These are phyloP conservation scores for Aporophyla lueneburgensis DNA, from an alignment of 2,888 invertebrate genomes.

Conservation along the genomic window DNA sequence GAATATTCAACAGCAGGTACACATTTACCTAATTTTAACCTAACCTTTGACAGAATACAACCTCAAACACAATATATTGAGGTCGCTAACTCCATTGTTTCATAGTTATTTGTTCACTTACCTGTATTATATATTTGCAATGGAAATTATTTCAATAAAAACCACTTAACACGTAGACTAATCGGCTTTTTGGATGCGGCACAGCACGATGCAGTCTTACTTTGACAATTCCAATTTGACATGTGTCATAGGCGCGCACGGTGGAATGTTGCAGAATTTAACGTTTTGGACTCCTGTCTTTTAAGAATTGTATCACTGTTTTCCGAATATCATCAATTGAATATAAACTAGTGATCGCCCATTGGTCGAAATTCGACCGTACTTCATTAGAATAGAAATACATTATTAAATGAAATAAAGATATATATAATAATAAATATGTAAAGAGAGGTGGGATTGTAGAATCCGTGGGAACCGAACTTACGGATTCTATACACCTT, in stretches of 20 bases:
- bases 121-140: slow-evolving; percentile 27
- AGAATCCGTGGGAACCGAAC: too few relatives aligned
- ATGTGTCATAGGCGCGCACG: slow-evolving; percentile 11
- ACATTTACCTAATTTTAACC: slow-evolving; percentile 33
- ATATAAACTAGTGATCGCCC: too few relatives aligned
- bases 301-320: slow-evolving; percentile 15
- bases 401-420: too few relatives aligned
- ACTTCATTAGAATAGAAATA: too few relatives aligned
- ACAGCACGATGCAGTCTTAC: slow-evolving; percentile 36
- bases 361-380: too few relatives aligned
- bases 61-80: slow-evolving; percentile 8
- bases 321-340: too few relatives aligned
- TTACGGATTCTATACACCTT: too few relatives aligned
- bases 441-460: too few relatives aligned
- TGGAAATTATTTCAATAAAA: slow-evolving; percentile 15
- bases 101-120: slow-evolving; percentile 21
- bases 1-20: slow-evolving; percentile 4
- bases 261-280: not conserved
- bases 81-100: not conserved
- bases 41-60: slow-evolving; percentile 35
- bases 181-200: slow-evolving; percentile 42
- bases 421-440: too few relatives aligned
- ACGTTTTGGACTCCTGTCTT: slow-evolving; percentile 28
- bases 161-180: slow-evolving; percentile 54
- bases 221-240: slow-evolving; percentile 44